A percentile compares a stretch with the other conserved stretches of the same genome.
Evolutionary conservation across 2,888 invertebrate genomes (phyloP).

Genomic region (Pseudococcus viburni): DNA sequence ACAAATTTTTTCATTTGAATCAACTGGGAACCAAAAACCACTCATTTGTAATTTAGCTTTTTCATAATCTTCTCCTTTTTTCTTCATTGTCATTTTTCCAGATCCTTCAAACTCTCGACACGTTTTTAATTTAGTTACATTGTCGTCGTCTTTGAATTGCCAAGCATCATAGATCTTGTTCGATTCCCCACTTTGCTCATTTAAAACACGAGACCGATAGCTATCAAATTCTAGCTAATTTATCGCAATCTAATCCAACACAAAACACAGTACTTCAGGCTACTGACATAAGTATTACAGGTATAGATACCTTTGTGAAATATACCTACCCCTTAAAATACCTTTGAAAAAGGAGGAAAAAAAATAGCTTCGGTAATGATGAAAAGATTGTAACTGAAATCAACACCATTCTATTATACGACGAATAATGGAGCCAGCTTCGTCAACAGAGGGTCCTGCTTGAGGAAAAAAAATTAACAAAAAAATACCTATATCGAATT

Average conservation of each 20-base stretch:
- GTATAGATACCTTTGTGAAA: conserved; percentile 10
- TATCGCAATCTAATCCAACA: conserved; percentile 13
- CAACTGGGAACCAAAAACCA: no score
- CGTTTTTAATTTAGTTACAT: neutral
- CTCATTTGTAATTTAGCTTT: neutral
- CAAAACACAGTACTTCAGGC: neutral
- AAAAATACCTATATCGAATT: conserved; percentile 56
- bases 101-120: neutral
- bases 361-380: conserved; percentile 30
- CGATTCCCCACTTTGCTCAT: neutral
- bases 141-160: neutral
- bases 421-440: conserved; percentile 20
- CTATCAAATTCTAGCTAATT: conserved; percentile 42
- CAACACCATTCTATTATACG: conserved; percentile 49
- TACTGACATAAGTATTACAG: neutral
- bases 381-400: conserved; percentile 51
- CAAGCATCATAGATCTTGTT: neutral
- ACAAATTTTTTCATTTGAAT: no score
- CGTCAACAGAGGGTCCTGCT: conserved; percentile 10
- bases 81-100: no score
- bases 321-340: neutral
- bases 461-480: conserved; percentile 38
- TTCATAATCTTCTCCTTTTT: neutral
- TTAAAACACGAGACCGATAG: neutral
- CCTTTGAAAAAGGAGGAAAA: neutral